Evolutionary conservation across 2,113 vertebrate genomes (phyloP).

Genomic region (Monarcha castaneiventris): DNA sequence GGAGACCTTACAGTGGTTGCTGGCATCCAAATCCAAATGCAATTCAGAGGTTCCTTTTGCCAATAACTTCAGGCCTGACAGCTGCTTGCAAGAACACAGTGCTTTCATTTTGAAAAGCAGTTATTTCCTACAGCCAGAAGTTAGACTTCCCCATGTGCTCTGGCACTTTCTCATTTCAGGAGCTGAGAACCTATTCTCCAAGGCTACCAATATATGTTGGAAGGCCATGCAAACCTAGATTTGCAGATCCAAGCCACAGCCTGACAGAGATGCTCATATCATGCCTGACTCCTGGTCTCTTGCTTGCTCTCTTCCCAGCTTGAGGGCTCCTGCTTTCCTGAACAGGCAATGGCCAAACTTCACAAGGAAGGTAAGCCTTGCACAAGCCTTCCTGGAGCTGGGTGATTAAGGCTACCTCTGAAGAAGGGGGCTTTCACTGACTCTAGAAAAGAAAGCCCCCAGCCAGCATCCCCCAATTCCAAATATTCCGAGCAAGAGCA

Average conservation of each 20-base stretch:
- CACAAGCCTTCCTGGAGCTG: not conserved
- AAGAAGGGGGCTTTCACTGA: not conserved
- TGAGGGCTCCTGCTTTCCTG: not conserved
- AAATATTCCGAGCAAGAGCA: not conserved
- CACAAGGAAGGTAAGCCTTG: not conserved
- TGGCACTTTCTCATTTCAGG: not conserved
- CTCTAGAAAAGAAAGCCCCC: not conserved
- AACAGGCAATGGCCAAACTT: not conserved
- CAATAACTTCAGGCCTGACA: not conserved
- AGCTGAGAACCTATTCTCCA: not conserved
- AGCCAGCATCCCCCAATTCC: not conserved
- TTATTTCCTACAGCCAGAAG: not conserved
- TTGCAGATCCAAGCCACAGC: not conserved
- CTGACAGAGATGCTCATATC: not conserved
- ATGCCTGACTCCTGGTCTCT: not conserved
- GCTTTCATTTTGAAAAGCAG: not conserved
- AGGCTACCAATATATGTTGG: fast-evolving
- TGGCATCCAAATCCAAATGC: not conserved
- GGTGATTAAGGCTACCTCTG: not conserved
- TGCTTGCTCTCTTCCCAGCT: not conserved
- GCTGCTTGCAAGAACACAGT: not conserved
- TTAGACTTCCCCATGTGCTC: not conserved
- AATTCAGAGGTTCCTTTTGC: not conserved
- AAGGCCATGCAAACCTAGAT: not conserved
- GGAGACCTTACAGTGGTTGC: not conserved